These are phyloP conservation scores for Eptatretus atami DNA, from an alignment of 2,797 vertebrate genomes.

Conservation along the genomic window DNA sequence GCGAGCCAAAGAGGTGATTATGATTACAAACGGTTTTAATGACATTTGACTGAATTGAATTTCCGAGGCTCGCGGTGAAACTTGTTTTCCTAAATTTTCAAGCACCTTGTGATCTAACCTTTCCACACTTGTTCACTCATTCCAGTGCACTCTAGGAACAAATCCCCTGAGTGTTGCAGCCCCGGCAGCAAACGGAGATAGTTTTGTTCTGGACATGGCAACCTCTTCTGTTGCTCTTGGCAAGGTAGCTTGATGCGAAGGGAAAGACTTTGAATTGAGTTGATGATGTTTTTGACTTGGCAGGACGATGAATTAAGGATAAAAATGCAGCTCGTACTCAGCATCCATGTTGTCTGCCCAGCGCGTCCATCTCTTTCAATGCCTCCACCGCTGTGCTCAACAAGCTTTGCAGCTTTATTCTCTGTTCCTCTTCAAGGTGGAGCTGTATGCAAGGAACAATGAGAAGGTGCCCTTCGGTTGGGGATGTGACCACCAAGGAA, in stretches of 20 bases:
- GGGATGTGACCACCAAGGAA: constrained; percentile 21
- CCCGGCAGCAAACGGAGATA: constrained; percentile 19
- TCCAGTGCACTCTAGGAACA: constrained; percentile 23
- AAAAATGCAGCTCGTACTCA: neutral
- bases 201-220: constrained; percentile 28
- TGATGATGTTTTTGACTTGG: too few species aligned
- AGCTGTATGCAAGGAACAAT: constrained; percentile 18
- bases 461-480: constrained; percentile 21
- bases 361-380: neutral
- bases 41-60: neutral
- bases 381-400: neutral
- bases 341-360: neutral
- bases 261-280: too few species aligned
- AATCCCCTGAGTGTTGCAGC: constrained; percentile 26
- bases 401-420: neutral
- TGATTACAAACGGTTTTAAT: neutral
- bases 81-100: neutral
- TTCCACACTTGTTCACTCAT: neutral
- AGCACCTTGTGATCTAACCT: neutral
- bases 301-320: neutral
- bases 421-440: constrained; percentile 15
- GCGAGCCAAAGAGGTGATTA: constrained; percentile 19
- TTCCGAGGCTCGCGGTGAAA: neutral
- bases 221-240: constrained; percentile 24
- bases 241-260: constrained; percentile 15